Evolutionary conservation across 2,888 invertebrate species (phyloP), one percentile per base, ranked within the genome.

Genomic region (Tortricodes alternella): DNA sequence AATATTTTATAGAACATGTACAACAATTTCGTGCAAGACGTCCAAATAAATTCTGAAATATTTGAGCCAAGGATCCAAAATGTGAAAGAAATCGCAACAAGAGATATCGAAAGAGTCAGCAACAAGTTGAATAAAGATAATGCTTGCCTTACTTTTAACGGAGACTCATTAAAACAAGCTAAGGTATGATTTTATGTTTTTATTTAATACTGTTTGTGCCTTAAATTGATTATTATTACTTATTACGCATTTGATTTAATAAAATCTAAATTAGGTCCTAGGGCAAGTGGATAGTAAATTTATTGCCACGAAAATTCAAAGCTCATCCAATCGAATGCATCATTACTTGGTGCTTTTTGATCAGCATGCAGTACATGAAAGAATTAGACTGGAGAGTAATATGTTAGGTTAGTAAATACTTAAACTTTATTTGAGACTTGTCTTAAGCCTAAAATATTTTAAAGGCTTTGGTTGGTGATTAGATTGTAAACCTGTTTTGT

Each of bases 361-460:
- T 84, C 97, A 97, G 81, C 97, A 97, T 85, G 97, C 97, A 35
- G 95, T 95, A 21, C 94, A 97, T 79, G 97, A 97, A 85, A 91
- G 97, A 75, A 93, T 97, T 60, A 90, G 94, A 59, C 89, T 97
- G 39, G 97, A 97, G 83, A 82, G 87, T 55, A 91, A 96, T 58
- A 84, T 94, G 59, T 71, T 85, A 76, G 92, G 95, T 94, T 85
- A 53, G 38, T 46, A 34, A 29, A 11, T 29, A 5, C n/a, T 29
- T 5, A 2, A 27, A 8, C 27, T 6, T n/a, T n/a, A n/a, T n/a
- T n/a, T n/a, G n/a, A n/a, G n/a, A n/a, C n/a, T n/a, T n/a, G n/a
- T n/a, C n/a, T n/a, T n/a, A n/a, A n/a, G n/a, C n/a, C n/a, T n/a
- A n/a, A n/a, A n/a, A n/a, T 3, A 21, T 21, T 21, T 6, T 6